Base-by-base conservation (phyloP, 2,888 invertebrate genomes). In the Pseudanteris insignis region DNA sequence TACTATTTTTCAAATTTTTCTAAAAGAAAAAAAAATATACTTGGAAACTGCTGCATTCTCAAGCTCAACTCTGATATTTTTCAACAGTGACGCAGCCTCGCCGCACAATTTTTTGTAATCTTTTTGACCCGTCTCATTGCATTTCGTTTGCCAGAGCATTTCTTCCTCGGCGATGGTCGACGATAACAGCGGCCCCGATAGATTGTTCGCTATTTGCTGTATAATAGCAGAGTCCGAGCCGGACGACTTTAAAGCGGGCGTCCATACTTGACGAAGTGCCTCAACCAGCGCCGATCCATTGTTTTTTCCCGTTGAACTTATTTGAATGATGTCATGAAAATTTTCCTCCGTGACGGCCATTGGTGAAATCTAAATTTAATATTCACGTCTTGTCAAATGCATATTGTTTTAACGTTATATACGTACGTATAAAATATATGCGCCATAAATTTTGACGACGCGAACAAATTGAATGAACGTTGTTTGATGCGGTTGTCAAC, bases 221-320 rank as follows among this genome's bases (percentile, higher is more conserved):
- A 79, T 47, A 5, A 67, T 69, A 2, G 69, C 64, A 0, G 73
- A 47, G 36, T 69, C 71, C 1, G 76, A 44, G 3, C 76, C 77
- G 2, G 73, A 71, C 1, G 69, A 70, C 21, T 70, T 67, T 2
- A 79, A 57, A 1, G 73, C 71, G 14, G 79, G 78, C 0, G 66
- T 69, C 79, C 79, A 79, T 15, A 79, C 79, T 53, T 78, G 78
- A 2, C 77, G 76, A 2, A 79, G 66, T 0, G 74, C 72, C 32
- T 77, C 78, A 30, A 78, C 65, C 21, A 79, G 55, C 0, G 73
- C 63, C 4, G 68, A 66, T n/a, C 71, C 67, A 25, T 71, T 68
- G n/a, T 69, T 69, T 29, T 67, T 69, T 1, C 74, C 74, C 6
- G 72, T 76, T 2, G 78, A 76, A 2, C 70, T 68, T 3, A 79